A percentile compares a stretch with the other conserved stretches of the same genome.
These are phyloP conservation scores for Oreochromis grahami DNA, from an alignment of 2,797 vertebrate genomes.

Conservation along the genomic window DNA sequence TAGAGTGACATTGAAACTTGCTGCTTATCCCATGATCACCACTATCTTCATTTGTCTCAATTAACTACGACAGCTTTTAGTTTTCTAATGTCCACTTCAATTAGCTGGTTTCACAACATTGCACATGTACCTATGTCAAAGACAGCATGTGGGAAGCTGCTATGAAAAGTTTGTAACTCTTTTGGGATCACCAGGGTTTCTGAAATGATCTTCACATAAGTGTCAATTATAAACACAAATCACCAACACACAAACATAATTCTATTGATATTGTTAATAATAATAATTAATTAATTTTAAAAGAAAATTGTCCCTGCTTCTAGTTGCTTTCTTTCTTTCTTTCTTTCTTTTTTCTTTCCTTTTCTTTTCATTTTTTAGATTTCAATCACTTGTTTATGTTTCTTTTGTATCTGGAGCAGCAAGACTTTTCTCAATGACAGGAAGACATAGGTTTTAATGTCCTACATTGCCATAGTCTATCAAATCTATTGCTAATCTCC, in stretches of 20 bases:
- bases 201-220: background rate
- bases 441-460: background rate
- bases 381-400: background rate
- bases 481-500: background rate
- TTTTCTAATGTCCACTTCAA: conserved; percentile 68
- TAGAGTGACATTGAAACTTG: conserved; percentile 62
- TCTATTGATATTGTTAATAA: background rate
- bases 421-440: background rate
- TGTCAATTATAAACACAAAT: background rate
- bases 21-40: conserved; percentile 67
- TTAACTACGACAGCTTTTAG: conserved; percentile 71
- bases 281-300: background rate
- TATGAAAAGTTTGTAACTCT: background rate
- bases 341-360: no score
- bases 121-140: conserved; percentile 22
- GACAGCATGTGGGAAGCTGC: background rate
- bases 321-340: background rate
- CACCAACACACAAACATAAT: background rate
- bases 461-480: background rate
- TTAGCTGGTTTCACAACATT: conserved; percentile 42
- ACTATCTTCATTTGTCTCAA: conserved; percentile 74
- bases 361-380: background rate
- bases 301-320: background rate
- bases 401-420: background rate
- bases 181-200: background rate